Evolutionary conservation across 2,797 vertebrate genomes (phyloP), one percentile per base, ranked within the genome.

Genomic region (Phalloptychus januarius): DNA sequence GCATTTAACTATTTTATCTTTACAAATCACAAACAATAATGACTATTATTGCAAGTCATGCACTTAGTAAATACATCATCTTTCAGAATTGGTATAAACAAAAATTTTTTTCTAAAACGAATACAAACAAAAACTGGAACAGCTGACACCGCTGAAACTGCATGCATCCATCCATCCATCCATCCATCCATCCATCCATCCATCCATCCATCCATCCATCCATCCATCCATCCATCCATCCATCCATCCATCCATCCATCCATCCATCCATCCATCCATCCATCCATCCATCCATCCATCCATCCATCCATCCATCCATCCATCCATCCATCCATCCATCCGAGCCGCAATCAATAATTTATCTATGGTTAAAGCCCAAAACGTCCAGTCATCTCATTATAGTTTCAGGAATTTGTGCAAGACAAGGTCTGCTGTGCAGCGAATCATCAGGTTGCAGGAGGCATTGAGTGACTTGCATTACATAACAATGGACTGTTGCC

Each of bases 401-500:
- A 10, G 58, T 63, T 20, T 31, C 7, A 46, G 15, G 33, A 46
- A 31, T 54, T 73, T 38, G 23, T 42, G 48, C 11, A 28, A 42
- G 8, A 28, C 15, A 52, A n/a, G 5, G 28, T 81, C 5, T 72
- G 52, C 13, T 63, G 20, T 77, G 69, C 36, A 76, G 78, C 44
- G 67, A 77, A 42, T 20, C 42, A 75, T 44, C 36, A 54, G 73
- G 76, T 11, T 80, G 56, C 45, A 79, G 48, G 15, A 25, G 61
- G 71, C 23, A 28, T 38, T 52, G 40, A 28, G 11, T 76, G 75
- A 69, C 28, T 54, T 28, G 2, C 38, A 42, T 87, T 88, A 83
- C 76, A 76, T 77, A 86, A 85, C 18, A 1, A 38, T 72, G 45
- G 71, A 67, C 28, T 10, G 2, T 1, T 31, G 74, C 82, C 83